Evolutionary conservation across 2,888 invertebrate genomes (phyloP).

Genomic region (Nudaria mundana): DNA sequence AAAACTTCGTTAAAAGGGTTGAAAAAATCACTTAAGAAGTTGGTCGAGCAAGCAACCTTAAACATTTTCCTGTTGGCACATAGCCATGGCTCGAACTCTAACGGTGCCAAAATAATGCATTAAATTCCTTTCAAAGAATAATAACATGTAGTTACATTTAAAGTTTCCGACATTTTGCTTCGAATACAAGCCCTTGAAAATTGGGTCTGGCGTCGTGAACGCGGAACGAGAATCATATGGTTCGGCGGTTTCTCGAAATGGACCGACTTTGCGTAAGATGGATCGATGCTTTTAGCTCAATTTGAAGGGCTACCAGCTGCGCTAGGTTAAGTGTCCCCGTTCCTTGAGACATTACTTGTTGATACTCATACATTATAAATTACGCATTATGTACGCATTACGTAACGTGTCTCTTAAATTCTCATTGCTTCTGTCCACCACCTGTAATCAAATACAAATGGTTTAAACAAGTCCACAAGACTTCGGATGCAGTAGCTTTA

Average conservation of each 20-base stretch:
- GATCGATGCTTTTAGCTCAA: constrained; percentile 75
- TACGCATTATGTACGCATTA: constrained; percentile 53
- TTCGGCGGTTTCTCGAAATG: constrained; percentile 66
- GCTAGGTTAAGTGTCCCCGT: constrained; percentile 51
- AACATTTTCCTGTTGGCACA: constrained; percentile 70
- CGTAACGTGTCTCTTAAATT: too few relatives aligned
- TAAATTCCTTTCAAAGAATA: constrained; percentile 64
- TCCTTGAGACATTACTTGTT: constrained; percentile 50
- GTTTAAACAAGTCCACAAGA: constrained; percentile 28
- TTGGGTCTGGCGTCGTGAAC: constrained; percentile 59
- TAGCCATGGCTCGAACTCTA: constrained; percentile 55
- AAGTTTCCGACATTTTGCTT: constrained; percentile 46
- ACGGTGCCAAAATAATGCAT: constrained; percentile 76
- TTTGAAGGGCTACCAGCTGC: constrained; percentile 59
- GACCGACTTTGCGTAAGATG: constrained; percentile 68
- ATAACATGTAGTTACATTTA: constrained; percentile 58
- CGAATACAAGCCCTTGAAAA: constrained; percentile 53
- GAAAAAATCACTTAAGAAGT: constrained; percentile 75
- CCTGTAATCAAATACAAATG: constrained; percentile 41
- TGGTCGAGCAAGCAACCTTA: constrained; percentile 60
- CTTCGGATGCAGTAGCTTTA: constrained; percentile 11
- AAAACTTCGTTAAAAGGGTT: constrained; percentile 59
- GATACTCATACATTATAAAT: constrained; percentile 57
- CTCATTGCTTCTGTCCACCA: constrained; percentile 32
- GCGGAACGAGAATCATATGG: constrained; percentile 59